phyloP scores from a whole-genome alignment of 2,797 vertebrate species.

The Phrynocephalus guinanensis region DNA sequence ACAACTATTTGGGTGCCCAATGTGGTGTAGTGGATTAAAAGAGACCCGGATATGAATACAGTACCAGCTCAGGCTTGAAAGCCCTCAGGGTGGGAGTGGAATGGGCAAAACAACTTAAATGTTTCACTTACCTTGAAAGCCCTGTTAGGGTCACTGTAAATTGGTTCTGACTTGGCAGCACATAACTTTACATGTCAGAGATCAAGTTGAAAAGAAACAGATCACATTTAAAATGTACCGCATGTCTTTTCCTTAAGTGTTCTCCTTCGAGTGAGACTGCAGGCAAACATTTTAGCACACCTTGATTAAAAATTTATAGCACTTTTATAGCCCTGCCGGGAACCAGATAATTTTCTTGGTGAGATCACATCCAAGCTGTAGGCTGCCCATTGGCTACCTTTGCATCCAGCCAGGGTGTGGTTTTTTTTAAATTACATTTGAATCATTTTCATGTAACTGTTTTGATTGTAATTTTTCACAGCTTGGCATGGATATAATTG shows the following conservation, averaged over 20 bases:
- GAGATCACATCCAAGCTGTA: background rate
- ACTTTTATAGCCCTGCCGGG: background rate
- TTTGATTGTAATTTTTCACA: background rate
- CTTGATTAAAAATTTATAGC: constrained; percentile 22
- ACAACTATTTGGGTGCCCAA: too few species aligned
- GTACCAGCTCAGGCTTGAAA: too few species aligned
- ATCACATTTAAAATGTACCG: too few species aligned
- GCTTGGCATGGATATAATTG: background rate
- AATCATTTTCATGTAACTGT: background rate
- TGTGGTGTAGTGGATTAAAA: too few species aligned
- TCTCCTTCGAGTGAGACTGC: background rate
- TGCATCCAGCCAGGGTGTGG: background rate
- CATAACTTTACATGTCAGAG: background rate
- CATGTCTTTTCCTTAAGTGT: background rate
- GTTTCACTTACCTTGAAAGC: too few species aligned
- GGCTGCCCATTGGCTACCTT: background rate
- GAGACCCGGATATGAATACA: too few species aligned
- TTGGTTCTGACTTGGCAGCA: background rate
- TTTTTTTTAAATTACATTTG: background rate
- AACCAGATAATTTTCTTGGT: background rate
- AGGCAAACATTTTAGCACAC: background rate
- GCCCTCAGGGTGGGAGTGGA: too few species aligned
- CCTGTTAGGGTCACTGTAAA: too few species aligned
- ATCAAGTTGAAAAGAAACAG: background rate
- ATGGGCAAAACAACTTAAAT: too few species aligned